Base-by-base conservation (phyloP, 2,797 vertebrate species). In the Sebastes jordani region DNA sequence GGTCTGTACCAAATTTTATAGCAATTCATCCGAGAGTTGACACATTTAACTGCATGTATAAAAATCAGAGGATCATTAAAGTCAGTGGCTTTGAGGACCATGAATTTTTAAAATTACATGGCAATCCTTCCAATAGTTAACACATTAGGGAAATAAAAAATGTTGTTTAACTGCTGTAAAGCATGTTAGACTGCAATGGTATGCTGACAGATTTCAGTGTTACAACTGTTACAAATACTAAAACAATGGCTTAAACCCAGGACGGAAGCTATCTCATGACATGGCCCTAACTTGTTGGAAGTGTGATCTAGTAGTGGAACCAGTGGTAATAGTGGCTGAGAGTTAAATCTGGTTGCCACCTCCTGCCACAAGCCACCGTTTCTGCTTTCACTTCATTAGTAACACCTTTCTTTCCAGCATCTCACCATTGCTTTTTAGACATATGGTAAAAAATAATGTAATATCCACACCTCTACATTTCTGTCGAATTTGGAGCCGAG, bases 331-430 rank as follows among this genome's bases (percentile, higher is more conserved):
- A 27, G 13, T 4, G 52, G 9, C 20, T 52, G 30, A 61, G 7
- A 8, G 30, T 78, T 20, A 7, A 11, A 61, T 73, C 4, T n/a
- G 5, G 30, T 20, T 65, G 18, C 10, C 49, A 77, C 27, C 16
- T 64, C 38, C 18, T 4, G 56, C 58, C 16, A 63, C 34, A 42
- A 8, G 29, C 27, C 52, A 42, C 74, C 20, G 34, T 46, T 72
- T 78, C 73, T 76, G 46, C 34, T 54, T 72, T 42, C 2, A 9
- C 20, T 56, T 76, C 61, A 63, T 56, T 49, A 11, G 14, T 25
- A 74, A 73, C 70, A 62, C 55, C 20, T 55, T 27, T 82, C 23
- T 60, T 76, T 71, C 18, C 13, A 36, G 16, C 20, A 59, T 56
- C 25, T 73, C 38, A 34, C 23, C 4, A 30, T 16, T 29, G 27